Conservation (phyloP, 2,113 vertebrate genomes). For the Pristiophorus japonicus region DNA sequence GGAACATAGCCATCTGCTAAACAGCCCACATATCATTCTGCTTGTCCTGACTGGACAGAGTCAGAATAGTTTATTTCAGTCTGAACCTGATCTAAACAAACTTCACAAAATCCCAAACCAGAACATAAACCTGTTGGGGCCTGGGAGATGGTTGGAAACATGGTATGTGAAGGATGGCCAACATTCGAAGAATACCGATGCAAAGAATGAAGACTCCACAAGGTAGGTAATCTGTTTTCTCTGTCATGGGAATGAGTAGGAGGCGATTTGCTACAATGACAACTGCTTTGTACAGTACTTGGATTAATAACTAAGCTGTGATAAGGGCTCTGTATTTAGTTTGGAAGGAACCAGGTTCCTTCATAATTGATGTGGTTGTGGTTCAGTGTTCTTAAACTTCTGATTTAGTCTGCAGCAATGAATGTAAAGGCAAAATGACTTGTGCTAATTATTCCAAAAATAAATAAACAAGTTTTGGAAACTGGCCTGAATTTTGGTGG, state of each 20-base stretch:
- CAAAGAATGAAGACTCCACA: slow-evolving; percentile 12
- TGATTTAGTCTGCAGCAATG: neutral
- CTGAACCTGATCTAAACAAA: slow-evolving; percentile 15
- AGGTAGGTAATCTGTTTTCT: neutral
- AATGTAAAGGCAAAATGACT: neutral
- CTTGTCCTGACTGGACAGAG: neutral
- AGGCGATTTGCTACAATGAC: neutral
- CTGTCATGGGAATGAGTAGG: slow-evolving; percentile 12
- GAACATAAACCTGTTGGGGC: neutral
- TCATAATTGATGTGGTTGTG: slow-evolving; percentile 25
- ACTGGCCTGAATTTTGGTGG: neutral
- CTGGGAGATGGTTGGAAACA: neutral
- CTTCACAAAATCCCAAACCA: neutral
- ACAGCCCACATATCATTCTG: neutral
- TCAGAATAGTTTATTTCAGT: neutral
- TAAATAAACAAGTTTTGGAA: neutral
- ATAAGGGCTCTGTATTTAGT: neutral
- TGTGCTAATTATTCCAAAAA: neutral
- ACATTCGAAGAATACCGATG: neutral
- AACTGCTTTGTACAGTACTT: neutral
- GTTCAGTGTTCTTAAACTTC: slow-evolving; percentile 19
- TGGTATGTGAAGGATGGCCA: neutral
- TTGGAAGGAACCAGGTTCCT: neutral
- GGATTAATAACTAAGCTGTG: neutral
- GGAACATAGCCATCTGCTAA: neutral